Evolutionary conservation across 2,113 vertebrate species (phyloP).

Genomic region (Tinamus guttatus): DNA sequence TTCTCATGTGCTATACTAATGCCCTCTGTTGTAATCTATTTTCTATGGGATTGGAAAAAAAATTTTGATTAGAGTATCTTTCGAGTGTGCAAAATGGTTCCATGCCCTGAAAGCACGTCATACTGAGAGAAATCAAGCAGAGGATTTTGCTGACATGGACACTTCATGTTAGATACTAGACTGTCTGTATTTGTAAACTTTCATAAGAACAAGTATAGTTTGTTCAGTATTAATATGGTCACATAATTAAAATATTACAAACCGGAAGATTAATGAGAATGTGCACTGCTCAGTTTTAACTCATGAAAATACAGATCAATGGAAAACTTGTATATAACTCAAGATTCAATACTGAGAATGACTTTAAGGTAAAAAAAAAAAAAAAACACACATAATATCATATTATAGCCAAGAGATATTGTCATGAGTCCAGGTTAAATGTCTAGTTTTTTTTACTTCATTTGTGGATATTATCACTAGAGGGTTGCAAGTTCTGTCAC

Average conservation of each 20-base stretch:
- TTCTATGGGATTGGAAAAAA: constrained; percentile 23
- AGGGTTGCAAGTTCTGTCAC: constrained; percentile 30
- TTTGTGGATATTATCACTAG: constrained; percentile 23
- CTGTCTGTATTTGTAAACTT: neutral
- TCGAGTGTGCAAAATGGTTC: constrained; percentile 13
- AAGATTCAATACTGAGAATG: neutral
- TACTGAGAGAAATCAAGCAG: neutral
- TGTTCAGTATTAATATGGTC: neutral
- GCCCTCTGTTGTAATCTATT: neutral
- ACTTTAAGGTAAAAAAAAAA: neutral
- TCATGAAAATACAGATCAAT: neutral
- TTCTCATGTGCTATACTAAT: neutral
- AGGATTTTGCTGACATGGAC: constrained; percentile 1
- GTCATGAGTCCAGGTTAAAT: neutral
- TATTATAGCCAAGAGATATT: neutral
- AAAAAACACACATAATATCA: neutral
- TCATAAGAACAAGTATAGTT: neutral
- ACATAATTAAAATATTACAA: neutral
- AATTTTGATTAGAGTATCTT: constrained; percentile 10
- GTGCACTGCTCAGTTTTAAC: neutral
- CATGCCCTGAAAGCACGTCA: constrained; percentile 10
- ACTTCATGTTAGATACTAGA: neutral
- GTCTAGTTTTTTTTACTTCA: neutral
- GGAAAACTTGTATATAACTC: neutral
- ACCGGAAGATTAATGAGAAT: neutral